A percentile compares a stretch with the other conserved stretches of the same genome.
Conservation (phyloP, 2,797 vertebrate species). For the Anisognathus igniventris region DNA sequence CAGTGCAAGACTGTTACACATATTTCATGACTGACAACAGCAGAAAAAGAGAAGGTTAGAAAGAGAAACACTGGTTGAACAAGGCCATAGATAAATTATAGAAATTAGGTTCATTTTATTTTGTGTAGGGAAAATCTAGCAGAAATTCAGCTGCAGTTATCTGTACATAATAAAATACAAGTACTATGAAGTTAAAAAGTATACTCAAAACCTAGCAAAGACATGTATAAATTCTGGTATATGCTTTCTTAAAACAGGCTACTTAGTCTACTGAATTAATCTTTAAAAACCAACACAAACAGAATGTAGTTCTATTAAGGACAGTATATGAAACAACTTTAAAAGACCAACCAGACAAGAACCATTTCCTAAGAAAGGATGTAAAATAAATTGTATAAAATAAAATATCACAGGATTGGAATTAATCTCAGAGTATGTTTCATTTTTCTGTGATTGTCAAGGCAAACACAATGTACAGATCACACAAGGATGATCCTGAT, state of each 20-base stretch:
- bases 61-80: not conserved
- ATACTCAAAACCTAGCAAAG: not conserved
- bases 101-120: not conserved
- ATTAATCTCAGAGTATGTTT: not conserved
- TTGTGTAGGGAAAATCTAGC: not conserved
- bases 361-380: not conserved
- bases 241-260: not conserved
- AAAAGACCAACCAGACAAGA: not conserved
- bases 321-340: not conserved
- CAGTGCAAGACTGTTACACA: constrained; percentile 3
- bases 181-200: not conserved
- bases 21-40: constrained; percentile 11
- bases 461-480: not conserved
- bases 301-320: not conserved
- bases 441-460: not conserved
- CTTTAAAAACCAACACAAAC: not conserved
- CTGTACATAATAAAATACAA: not conserved
- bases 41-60: constrained; percentile 5
- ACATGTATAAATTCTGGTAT: not conserved
- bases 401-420: not conserved
- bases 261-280: not conserved
- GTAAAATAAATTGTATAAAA: not conserved
- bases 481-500: not conserved
- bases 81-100: not conserved
- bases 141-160: not conserved